Evolutionary conservation across 2,888 invertebrate genomes (phyloP).

Genomic region (Sclerodermus sp.): DNA sequence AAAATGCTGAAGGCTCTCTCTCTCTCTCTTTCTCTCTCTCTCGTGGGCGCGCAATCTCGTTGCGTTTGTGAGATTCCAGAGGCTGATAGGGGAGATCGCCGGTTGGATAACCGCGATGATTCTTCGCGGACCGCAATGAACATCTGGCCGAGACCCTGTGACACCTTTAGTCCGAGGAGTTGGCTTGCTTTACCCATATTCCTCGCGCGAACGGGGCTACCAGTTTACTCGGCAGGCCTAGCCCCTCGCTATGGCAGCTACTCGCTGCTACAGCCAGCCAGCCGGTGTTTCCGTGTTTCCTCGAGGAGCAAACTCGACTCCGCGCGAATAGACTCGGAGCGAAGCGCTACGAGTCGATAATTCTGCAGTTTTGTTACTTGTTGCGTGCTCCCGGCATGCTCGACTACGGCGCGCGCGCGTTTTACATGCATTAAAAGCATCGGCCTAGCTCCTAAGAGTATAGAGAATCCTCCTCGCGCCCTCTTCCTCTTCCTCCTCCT

Average conservation of each 20-base stretch:
- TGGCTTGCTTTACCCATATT: constrained; percentile 21
- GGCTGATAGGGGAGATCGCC: no score
- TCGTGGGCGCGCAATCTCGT: no score
- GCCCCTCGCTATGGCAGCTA: no score
- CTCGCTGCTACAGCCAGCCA: no score
- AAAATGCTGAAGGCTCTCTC: no score
- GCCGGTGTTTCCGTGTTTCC: no score
- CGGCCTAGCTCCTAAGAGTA: constrained; percentile 8
- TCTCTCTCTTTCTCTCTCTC: no score
- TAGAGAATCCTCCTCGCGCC: constrained; percentile 3
- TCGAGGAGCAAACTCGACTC: neutral
- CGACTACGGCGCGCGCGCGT: constrained; percentile 31
- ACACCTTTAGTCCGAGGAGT: constrained; percentile 11
- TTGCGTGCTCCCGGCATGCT: constrained; percentile 21
- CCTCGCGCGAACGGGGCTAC: neutral
- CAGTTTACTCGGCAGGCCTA: no score
- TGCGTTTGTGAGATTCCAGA: no score
- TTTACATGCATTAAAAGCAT: constrained; percentile 45
- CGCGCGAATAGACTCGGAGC: constrained; percentile 5
- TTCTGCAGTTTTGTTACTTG: constrained; percentile 47
- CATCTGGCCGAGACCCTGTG: constrained; percentile 9
- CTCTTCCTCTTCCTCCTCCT: neutral
- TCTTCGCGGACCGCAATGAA: no score
- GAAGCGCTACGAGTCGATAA: constrained; percentile 46
- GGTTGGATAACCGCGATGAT: no score